Evolutionary conservation across 2,113 vertebrate species (phyloP).

Genomic region (Argyrosomus japonicus): DNA sequence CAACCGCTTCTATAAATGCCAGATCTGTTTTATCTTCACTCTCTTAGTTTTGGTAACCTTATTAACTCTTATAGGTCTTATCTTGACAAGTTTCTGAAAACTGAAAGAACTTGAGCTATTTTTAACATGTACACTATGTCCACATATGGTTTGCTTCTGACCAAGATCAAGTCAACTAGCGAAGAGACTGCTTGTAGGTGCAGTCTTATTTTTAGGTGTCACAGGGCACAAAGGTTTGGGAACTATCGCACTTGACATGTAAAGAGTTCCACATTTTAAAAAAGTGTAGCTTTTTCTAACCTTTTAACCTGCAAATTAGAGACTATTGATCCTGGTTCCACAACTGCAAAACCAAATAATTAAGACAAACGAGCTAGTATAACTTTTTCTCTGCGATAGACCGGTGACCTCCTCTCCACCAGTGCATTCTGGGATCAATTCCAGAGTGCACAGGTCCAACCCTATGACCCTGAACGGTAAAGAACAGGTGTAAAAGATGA

Average conservation of each 20-base stretch:
- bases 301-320: neutral
- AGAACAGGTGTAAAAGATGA: neutral
- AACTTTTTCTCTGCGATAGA: neutral
- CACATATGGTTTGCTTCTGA: neutral
- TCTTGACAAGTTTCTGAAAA: neutral
- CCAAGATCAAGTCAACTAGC: neutral
- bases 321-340: neutral
- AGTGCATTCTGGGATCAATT: neutral
- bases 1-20: constrained; percentile 8
- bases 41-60: neutral
- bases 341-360: neutral
- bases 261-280: neutral
- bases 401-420: neutral
- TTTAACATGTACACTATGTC: neutral
- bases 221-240: no score
- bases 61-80: neutral
- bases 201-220: no score
- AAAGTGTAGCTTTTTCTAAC: neutral
- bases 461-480: neutral
- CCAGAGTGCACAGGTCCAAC: neutral
- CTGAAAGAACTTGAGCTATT: neutral
- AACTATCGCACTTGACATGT: no score
- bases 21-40: neutral
- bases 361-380: neutral
- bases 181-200: no score